A percentile compares a stretch with the other conserved stretches of the same genome.
Conservation (phyloP, 2,888 invertebrate genomes). For the Timema cristinae region DNA sequence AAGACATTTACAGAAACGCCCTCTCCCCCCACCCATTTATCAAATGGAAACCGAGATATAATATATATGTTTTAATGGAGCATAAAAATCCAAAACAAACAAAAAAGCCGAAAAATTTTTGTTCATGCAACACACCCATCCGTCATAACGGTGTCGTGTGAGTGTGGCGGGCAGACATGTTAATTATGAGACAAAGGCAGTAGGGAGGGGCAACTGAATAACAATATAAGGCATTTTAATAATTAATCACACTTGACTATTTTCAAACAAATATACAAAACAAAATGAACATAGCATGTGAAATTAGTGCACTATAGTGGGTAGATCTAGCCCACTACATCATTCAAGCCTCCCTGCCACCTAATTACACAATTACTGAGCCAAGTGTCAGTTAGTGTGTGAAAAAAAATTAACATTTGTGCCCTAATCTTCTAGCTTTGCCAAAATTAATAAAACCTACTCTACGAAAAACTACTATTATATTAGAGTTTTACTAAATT, state of each 20-base stretch:
- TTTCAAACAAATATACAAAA: slow-evolving; percentile 31
- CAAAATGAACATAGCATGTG: no score
- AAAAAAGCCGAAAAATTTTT: slow-evolving; percentile 29
- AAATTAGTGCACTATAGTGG: no score
- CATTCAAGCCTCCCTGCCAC: slow-evolving; percentile 33
- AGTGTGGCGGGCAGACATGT: slow-evolving; percentile 34
- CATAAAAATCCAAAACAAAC: slow-evolving; percentile 19
- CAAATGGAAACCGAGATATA: slow-evolving; percentile 14
- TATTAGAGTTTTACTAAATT: no score
- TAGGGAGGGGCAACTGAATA: slow-evolving; percentile 31
- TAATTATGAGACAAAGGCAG: slow-evolving; percentile 34
- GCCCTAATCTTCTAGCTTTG: no score
- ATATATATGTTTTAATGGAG: slow-evolving; percentile 18
- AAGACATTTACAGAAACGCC: slow-evolving; percentile 25
- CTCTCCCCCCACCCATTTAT: slow-evolving; percentile 24
- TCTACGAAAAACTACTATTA: no score
- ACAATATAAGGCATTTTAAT: slow-evolving; percentile 32
- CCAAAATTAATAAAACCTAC: no score
- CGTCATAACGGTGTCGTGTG: slow-evolving; percentile 31
- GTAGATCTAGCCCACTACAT: slow-evolving; percentile 24
- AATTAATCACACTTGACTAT: slow-evolving; percentile 32
- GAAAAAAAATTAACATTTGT: no score
- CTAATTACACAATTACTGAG: slow-evolving; percentile 31
- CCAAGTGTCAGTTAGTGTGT: slow-evolving; percentile 5
- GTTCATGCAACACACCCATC: slow-evolving; percentile 36